A percentile compares a stretch with the other conserved stretches of the same genome.
Evolutionary conservation across 2,797 vertebrate species (phyloP).

Genomic region (Hapalemur alaotrensis): DNA sequence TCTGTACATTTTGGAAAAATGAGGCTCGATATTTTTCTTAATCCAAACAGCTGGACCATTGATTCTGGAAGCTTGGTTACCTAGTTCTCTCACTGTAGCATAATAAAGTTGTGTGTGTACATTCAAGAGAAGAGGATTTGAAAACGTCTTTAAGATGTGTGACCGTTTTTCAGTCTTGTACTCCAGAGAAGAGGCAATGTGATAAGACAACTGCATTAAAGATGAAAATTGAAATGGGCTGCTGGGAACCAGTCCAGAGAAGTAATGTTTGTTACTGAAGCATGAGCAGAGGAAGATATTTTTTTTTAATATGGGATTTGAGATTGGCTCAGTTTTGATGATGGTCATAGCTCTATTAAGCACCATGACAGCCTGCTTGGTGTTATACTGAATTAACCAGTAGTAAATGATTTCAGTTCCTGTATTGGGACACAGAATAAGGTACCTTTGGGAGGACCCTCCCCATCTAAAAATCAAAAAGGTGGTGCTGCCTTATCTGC

Average conservation of each 20-base stretch:
- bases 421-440: not conserved
- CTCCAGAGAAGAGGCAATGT: not conserved
- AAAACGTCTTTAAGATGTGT: not conserved
- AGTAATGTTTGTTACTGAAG: not conserved
- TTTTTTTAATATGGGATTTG: not conserved
- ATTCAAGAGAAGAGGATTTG: not conserved
- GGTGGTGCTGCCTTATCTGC: not conserved
- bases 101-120: not conserved
- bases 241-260: not conserved
- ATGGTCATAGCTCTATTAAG: not conserved
- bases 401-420: not conserved
- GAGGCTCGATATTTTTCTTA: not conserved
- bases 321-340: not conserved
- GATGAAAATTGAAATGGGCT: conserved; percentile 51
- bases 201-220: conserved; percentile 34
- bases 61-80: not conserved
- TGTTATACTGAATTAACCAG: not conserved
- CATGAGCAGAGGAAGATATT: not conserved
- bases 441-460: not conserved
- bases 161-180: not conserved
- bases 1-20: not conserved
- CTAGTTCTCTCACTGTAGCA: not conserved
- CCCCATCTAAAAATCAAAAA: not conserved
- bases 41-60: not conserved
- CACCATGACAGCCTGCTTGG: rapidly evolving